A percentile compares a stretch with the other conserved stretches of the same genome.
Evolutionary conservation across 2,888 invertebrate genomes (phyloP).

Genomic region (Neoscelio sp.): DNA sequence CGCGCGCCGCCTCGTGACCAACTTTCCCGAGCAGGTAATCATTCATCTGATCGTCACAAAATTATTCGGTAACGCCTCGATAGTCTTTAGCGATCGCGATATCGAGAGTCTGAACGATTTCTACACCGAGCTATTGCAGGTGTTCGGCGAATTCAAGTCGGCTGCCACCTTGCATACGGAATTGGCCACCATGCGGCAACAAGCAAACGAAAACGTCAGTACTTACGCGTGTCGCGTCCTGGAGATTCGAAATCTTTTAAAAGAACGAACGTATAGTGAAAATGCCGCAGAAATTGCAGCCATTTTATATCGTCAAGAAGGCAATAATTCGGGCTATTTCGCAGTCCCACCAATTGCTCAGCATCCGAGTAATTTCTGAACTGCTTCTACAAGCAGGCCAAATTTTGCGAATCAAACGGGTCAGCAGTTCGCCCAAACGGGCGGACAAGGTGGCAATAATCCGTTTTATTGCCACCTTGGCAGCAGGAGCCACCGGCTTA

Average conservation of each 20-base stretch:
- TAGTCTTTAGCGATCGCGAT: background rate
- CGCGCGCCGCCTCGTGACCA: background rate
- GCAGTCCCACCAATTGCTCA: too few relatives aligned
- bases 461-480: background rate
- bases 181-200: background rate
- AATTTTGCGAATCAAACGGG: background rate
- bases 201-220: background rate
- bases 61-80: background rate
- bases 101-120: background rate
- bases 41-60: background rate
- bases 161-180: background rate
- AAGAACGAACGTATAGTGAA: conserved; percentile 8
- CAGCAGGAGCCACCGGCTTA: background rate
- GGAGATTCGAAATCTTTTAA: background rate
- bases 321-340: too few relatives aligned
- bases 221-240: conserved; percentile 20
- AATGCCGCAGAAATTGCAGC: background rate
- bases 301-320: too few relatives aligned
- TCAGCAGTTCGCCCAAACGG: too few relatives aligned
- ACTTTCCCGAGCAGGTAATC: background rate
- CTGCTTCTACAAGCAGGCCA: background rate
- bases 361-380: too few relatives aligned
- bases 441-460: background rate
- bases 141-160: conserved; percentile 19
- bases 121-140: background rate